Base-by-base conservation (phyloP, 1,140 invertebrate genomes). In the Globodera ellingtonae region DNA sequence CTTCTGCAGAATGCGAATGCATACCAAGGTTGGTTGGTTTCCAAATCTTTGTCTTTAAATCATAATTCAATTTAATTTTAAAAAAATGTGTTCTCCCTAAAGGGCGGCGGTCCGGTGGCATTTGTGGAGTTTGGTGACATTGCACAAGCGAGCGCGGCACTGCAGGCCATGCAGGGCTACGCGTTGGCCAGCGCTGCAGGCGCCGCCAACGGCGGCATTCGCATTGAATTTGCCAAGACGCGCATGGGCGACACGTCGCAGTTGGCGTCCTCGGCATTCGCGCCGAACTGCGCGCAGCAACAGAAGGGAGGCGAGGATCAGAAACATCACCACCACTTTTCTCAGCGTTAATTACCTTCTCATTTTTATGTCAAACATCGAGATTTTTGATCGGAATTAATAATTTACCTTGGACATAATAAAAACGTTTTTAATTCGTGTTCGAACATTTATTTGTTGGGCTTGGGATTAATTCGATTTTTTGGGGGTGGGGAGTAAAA, bases 171-270 rank as follows among this genome's bases (percentile, higher is more conserved):
- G 84, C 95, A 98, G 91, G 96, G 95, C 89, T 94, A 94, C 90
- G 67, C 24, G 65, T 47, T 77, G 75, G 62, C n/a, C 94, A 95
- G 90, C 93, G 93, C 95, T 89, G 95, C 95, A 90, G 97, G 95
- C 81, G 96, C 97, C 90, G 93, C 94, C 85, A 95, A 95, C 88
- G 80, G 48, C 48, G 94, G 95, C 89, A 96, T 98, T 90, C 93
- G 95, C 90, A 96, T 98, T 90, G 96, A 98, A 92, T 98, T 95
- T 92, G 96, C 96, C 90, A 95, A 96, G 92, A 95, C 94, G 91
- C 97, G 97, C 93, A 97, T 98, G 95, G 92, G 92, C 81, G 94
- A 95, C 6, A 65, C 52, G 35, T n/a, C 10, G 56, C 56, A 24
- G 24, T 24, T 24, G 56, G 9, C 56, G 13, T 59, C 56, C 15